A percentile compares a stretch with the other conserved stretches of the same genome.
Evolutionary conservation across 1,140 invertebrate species (phyloP).

Genomic region (Leucophenga varia): DNA sequence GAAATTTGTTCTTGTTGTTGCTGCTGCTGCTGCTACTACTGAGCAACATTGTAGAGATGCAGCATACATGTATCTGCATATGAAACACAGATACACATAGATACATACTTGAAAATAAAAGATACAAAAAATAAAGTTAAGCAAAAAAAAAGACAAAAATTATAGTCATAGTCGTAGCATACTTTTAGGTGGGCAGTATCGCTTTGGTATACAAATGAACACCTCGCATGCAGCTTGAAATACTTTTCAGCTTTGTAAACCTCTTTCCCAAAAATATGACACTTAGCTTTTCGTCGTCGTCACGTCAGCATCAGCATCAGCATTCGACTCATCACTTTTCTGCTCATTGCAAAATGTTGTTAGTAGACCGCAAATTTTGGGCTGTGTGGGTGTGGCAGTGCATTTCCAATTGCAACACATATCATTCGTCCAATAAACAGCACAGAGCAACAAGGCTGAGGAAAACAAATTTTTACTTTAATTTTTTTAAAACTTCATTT

Average conservation of each 20-base stretch:
- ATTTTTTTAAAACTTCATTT: no score
- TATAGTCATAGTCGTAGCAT: conserved; percentile 38
- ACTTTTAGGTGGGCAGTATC: conserved; percentile 52
- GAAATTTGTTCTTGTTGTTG: no score
- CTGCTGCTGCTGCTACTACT: no score
- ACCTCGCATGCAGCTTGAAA: conserved; percentile 33
- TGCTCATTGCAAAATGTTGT: conserved; percentile 38
- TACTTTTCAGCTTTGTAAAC: no score
- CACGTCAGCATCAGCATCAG: conserved; percentile 35
- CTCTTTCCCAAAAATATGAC: no score
- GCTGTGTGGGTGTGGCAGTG: conserved; percentile 43
- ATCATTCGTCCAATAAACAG: conserved; percentile 41
- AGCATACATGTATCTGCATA: conserved; percentile 11
- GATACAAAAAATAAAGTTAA: no score
- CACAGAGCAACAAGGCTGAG: no score
- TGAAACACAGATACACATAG: neutral
- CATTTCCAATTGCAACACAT: conserved; percentile 20
- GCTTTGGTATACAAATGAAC: conserved; percentile 50
- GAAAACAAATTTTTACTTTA: no score
- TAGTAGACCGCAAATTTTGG: conserved; percentile 50
- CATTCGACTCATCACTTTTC: conserved; percentile 41
- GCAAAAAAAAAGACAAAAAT: conserved; percentile 17
- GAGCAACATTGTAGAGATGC: conserved; percentile 38
- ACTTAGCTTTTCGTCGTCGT: conserved; percentile 32
- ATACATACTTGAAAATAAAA: conserved; percentile 10